Percentiles rank a stretch among this genome's conserved stretches.
Evolutionary conservation across 2,888 invertebrate species (phyloP).

Genomic region (Dryadula phaetusa): DNA sequence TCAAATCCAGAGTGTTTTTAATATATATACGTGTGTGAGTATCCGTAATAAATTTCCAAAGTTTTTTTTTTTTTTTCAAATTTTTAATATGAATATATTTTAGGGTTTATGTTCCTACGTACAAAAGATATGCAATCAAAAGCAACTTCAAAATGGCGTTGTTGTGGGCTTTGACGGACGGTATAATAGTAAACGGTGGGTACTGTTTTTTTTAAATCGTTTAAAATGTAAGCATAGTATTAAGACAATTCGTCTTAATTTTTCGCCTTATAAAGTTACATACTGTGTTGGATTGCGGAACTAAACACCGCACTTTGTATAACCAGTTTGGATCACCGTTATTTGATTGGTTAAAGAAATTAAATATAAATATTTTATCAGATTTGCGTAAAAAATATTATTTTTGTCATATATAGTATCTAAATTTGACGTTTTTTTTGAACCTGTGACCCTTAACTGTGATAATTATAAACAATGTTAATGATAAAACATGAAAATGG

Average conservation of each 20-base stretch:
- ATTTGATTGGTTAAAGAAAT: too few relatives aligned
- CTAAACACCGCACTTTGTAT: too few relatives aligned
- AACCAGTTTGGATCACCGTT: too few relatives aligned
- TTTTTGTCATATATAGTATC: neutral
- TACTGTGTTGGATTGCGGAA: too few relatives aligned
- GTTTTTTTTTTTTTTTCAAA: too few relatives aligned
- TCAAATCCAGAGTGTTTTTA: too few relatives aligned
- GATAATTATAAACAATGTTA: neutral
- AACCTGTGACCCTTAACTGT: neutral
- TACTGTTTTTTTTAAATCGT: neutral
- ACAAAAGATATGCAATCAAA: constrained; percentile 82
- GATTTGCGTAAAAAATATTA: neutral
- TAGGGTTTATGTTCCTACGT: constrained; percentile 92
- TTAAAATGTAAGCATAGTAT: too few relatives aligned
- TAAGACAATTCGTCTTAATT: too few relatives aligned
- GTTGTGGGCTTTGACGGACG: constrained; percentile 97
- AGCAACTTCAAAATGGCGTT: constrained; percentile 87
- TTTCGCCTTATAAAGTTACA: too few relatives aligned
- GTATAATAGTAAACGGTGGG: constrained; percentile 93
- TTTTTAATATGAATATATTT: constrained; percentile 1
- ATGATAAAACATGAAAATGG: neutral
- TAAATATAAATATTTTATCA: neutral
- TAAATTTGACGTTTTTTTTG: neutral
- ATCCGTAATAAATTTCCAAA: too few relatives aligned
- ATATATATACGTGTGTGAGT: too few relatives aligned